phyloP scores from a whole-genome alignment of 53 echinoderm and acorn worm species.

The Paracentrotus lividus region DNA sequence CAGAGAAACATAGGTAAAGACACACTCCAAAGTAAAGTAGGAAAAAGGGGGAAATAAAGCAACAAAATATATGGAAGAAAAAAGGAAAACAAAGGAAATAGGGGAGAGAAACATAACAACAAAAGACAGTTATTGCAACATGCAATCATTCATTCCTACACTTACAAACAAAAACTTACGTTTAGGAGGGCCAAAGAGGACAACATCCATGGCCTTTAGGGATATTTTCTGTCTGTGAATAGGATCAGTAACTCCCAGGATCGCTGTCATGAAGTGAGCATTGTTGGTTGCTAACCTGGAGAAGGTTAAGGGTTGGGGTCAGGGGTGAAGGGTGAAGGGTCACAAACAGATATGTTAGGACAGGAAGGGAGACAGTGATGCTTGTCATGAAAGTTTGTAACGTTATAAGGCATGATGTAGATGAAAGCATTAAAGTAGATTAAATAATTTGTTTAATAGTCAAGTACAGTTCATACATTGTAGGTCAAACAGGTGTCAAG shows the following conservation, averaged over 20 bases:
- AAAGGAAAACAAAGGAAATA: conserved; percentile 16
- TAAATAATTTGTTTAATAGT: no score
- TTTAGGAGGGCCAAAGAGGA: conserved; percentile 98
- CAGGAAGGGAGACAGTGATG: neutral
- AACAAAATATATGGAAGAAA: conserved; percentile 24
- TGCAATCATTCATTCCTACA: conserved; percentile 29
- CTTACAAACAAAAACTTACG: conserved; percentile 81
- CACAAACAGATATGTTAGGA: neutral
- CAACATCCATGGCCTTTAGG: conserved; percentile 98
- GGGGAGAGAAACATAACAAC: conserved; percentile 64
- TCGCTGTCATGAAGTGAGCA: conserved; percentile 90
- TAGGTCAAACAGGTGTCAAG: conserved; percentile 1
- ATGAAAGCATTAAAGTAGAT: neutral
- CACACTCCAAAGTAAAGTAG: neutral
- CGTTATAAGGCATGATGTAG: neutral
- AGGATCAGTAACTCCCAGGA: conserved; percentile 89
- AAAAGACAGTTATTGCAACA: conserved; percentile 43
- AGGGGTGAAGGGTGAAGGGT: conserved; percentile 49
- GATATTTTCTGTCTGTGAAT: conserved; percentile 97
- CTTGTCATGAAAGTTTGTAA: neutral
- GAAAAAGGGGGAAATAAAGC: neutral
- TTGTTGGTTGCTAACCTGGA: conserved; percentile 95
- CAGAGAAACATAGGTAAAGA: neutral
- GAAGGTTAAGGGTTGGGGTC: conserved; percentile 48
- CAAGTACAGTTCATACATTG: neutral